Conservation (phyloP, 2,797 vertebrate genomes). For the Oceanodroma leucorhoa region DNA sequence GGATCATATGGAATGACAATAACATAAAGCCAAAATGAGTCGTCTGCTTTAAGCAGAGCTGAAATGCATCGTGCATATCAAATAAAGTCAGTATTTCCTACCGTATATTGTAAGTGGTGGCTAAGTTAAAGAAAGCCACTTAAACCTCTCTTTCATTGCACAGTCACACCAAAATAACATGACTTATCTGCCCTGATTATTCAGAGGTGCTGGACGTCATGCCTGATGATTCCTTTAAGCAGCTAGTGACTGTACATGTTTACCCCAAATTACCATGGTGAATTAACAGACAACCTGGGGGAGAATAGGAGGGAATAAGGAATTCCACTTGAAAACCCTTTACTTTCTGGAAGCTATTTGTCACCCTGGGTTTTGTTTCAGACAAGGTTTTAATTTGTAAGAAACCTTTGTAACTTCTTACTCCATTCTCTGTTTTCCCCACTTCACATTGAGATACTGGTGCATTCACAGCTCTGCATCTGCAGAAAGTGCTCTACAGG, state of each 20-base stretch:
- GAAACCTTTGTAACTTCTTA: neutral
- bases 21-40: neutral
- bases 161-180: neutral
- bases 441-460: neutral
- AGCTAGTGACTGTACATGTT: neutral
- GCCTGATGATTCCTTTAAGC: neutral
- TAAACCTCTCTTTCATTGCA: neutral
- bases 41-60: neutral
- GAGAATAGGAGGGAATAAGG: neutral
- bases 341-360: neutral
- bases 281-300: neutral
- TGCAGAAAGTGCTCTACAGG: neutral
- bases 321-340: neutral
- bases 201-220: neutral
- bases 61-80: neutral
- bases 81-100: neutral
- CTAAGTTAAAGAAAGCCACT: neutral
- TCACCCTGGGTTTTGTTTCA: neutral
- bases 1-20: neutral
- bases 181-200: neutral
- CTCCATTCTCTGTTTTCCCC: neutral
- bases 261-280: neutral
- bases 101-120: neutral
- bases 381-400: neutral
- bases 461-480: neutral